Evolutionary conservation across 2,888 invertebrate species (phyloP), one percentile per base, ranked within the genome.

Genomic region (Ophion ellenae): DNA sequence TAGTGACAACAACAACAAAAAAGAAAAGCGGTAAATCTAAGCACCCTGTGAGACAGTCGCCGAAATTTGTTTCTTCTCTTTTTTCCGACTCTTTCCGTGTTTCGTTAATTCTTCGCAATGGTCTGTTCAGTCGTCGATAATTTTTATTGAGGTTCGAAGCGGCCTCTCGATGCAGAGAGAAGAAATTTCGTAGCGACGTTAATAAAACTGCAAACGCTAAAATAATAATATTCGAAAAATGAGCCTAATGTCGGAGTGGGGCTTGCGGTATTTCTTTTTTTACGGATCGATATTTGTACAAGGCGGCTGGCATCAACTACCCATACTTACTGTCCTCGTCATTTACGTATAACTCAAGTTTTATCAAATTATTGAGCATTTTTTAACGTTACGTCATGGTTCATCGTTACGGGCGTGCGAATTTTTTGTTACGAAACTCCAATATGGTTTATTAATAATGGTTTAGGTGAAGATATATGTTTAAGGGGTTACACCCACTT

Each of bases 21-120:
- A 28, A 63, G 75, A 80, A 59, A 66, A 71, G 74, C 66, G 67
- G 47, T 70, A 66, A 80, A 59, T 64, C 80, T 84, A 80, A 80
- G 66, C 81, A 85, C 81, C 85, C 77, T 85, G 81, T 85, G 73
- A 81, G 80, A 80, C 45, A 80, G 73, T 81, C 66, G 74, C 74
- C 83, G 64, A 80, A 73, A 71, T 70, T 64, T 70, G 57, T 77
- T 64, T 45, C 20, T 45, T 81, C 73, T 17, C 5, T 70, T 47
- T 71, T 77, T 69, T 73, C n/a, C 32, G n/a, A 24, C 32, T 77
- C 69, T 47, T 63, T 69, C 24, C 32, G 71, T 47, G 17, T 24
- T 40, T 70, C 66, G 64, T 80, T 59, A 17, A 11, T 78, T 59
- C 57, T 87, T 76, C 85, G 78, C 75, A 85, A 70, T 84, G 79